Conservation (phyloP, 1,140 invertebrate species). For the Vanessa atalanta region DNA sequence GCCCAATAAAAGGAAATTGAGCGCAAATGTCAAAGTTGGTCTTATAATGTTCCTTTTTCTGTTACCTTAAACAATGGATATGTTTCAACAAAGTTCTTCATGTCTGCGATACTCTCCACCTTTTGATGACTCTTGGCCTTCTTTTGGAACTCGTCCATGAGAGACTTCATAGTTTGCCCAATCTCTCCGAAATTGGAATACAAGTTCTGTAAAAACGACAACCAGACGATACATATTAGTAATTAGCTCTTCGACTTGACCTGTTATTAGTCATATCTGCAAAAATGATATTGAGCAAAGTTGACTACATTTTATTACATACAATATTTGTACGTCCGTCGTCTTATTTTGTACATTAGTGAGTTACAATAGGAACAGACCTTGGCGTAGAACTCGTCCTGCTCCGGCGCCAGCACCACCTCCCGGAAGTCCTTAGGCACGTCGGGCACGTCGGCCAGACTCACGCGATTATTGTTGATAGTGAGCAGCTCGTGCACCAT, state of each 20-base stretch:
- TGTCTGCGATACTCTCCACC: conserved; percentile 98
- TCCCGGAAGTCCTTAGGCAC: conserved; percentile 95
- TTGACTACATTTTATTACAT: too few species aligned
- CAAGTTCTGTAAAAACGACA: conserved; percentile 87
- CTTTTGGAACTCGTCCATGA: conserved; percentile 99
- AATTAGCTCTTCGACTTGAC: not conserved
- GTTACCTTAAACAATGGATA: conserved; percentile 97
- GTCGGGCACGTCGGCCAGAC: conserved; percentile 90
- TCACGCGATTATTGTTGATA: conserved; percentile 97
- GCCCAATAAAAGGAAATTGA: too few species aligned
- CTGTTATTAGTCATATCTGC: too few species aligned
- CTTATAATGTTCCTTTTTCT: too few species aligned
- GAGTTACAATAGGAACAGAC: conserved; percentile 66
- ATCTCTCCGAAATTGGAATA: conserved; percentile 99
- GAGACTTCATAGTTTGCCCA: conserved; percentile 96
- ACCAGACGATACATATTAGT: not conserved
- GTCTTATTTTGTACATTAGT: not conserved
- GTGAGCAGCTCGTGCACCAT: conserved; percentile 99
- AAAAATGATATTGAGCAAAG: too few species aligned
- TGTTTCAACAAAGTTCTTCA: conserved; percentile 99
- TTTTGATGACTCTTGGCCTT: conserved; percentile 98
- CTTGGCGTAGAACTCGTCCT: conserved; percentile 98
- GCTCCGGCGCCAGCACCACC: conserved; percentile 95
- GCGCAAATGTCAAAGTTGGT: too few species aligned
- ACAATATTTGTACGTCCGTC: too few species aligned